Conservation (phyloP, 2,113 vertebrate genomes). For the Lamprotornis superbus region DNA sequence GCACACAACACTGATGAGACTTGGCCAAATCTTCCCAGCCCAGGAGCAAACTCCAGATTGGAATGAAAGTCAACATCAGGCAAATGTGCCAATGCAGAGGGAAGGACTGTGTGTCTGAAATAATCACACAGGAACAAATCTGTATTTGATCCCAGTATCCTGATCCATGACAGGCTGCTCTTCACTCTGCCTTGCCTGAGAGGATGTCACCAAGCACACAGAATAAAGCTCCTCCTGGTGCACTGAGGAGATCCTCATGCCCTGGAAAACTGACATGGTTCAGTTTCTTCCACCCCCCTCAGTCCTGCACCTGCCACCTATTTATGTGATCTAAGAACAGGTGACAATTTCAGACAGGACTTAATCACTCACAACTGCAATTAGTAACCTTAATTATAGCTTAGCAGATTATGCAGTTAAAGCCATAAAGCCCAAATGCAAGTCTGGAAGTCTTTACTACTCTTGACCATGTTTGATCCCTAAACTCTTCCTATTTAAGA, state of each 20-base stretch:
- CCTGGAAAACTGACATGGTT: neutral
- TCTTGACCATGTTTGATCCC: neutral
- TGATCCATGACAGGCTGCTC: neutral
- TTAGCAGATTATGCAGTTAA: neutral
- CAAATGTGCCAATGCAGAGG: fast-evolving
- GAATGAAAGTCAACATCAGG: neutral
- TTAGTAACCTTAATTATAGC: neutral
- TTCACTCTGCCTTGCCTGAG: neutral
- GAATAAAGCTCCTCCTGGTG: neutral
- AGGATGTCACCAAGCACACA: neutral
- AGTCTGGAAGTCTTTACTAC: neutral
- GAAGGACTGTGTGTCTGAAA: neutral
- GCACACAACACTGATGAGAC: neutral
- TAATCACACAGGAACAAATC: neutral
- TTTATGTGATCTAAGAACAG: neutral
- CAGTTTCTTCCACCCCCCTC: neutral
- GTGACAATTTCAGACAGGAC: neutral
- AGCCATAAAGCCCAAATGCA: neutral
- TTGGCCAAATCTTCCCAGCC: neutral
- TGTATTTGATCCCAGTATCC: neutral
- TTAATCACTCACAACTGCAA: neutral
- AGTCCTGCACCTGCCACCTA: neutral
- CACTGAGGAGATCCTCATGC: neutral
- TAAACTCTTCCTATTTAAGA: neutral
- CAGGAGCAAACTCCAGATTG: neutral